Evolutionary conservation across 35 echinoderm and acorn worm species (phyloP), one percentile per base, ranked within the genome.

Genomic region (Lytechinus pictus): DNA sequence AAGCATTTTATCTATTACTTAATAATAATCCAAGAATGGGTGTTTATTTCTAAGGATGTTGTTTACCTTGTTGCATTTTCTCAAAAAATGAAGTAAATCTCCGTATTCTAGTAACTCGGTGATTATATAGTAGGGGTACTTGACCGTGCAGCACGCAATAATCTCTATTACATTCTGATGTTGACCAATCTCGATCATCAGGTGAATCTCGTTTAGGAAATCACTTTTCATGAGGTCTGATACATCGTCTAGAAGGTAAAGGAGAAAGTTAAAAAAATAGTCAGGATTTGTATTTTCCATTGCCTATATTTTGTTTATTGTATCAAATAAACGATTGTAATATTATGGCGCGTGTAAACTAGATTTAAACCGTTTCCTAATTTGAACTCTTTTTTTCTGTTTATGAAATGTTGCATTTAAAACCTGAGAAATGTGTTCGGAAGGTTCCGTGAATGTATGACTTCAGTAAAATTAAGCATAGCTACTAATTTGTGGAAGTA

Each of bases 51-150:
- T 44, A 0, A 44, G 33, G 33, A 44, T 44, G 33, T 44, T 89
- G 10, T 28, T 29, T 96, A 97, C 97, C 97, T 98, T 91, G 60
- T 93, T 94, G 87, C 94, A 95, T 94, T 94, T 96, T 33, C 97
- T 28, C 86, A 98, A 72, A 54, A 98, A 98, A 7, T 55, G 5
- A 16, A 96, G 95, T 71, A 98, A 87, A 58, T 98, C 97, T 24
- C 97, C 97, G 57, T 96, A 98, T 33, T 96, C 58, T 94, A 98
- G 91, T 24, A 95, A 91, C 51, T 96, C 94, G 2, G 97, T 96
- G 29, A 98, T 57, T 11, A 96, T 52, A 52, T 89, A 96, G 54
- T 94, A 95, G 7, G 97, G 97, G 24, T 95, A 91, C 27, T 71
- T 72, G 9, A 91, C 28, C 24, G 97, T 96, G 53, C 97, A 98